Conservation (phyloP, 2,888 invertebrate genomes). For the Autographa pulchrina region DNA sequence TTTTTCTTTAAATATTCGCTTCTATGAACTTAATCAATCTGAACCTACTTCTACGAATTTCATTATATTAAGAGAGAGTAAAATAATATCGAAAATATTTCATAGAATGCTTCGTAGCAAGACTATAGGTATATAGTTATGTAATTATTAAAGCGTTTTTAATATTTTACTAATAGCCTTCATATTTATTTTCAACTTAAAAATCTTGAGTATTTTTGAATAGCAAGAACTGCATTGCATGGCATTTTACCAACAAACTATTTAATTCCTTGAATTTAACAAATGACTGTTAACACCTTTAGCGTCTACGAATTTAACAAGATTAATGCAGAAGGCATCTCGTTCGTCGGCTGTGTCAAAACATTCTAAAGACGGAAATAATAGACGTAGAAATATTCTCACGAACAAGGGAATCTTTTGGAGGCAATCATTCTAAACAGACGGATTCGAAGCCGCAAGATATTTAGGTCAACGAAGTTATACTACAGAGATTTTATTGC, state of each 20-base stretch:
- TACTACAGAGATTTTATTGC: slow-evolving; percentile 40
- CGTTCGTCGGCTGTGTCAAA: slow-evolving; percentile 62
- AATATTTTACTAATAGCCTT: no score
- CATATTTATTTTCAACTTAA: no score
- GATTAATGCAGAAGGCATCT: slow-evolving; percentile 57
- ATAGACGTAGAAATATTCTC: slow-evolving; percentile 70
- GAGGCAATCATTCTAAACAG: slow-evolving; percentile 52
- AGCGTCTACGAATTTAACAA: slow-evolving; percentile 53
- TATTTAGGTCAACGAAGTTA: slow-evolving; percentile 52
- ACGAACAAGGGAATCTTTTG: slow-evolving; percentile 68
- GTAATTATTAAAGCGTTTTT: no score
- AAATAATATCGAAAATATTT: not conserved
- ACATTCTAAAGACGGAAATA: slow-evolving; percentile 69
- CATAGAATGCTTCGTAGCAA: not conserved
- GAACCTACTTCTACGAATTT: no score
- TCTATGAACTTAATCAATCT: no score
- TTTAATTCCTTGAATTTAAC: slow-evolving; percentile 1
- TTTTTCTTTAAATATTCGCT: not conserved
- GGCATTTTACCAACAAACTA: not conserved
- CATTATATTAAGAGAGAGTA: no score
- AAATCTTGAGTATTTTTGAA: not conserved
- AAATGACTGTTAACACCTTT: slow-evolving; percentile 26
- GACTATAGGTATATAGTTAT: no score
- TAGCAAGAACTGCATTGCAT: not conserved
- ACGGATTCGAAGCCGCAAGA: slow-evolving; percentile 52